phyloP scores from a whole-genome alignment of 2,888 invertebrate genomes.

The Drosophila bunnanda region DNA sequence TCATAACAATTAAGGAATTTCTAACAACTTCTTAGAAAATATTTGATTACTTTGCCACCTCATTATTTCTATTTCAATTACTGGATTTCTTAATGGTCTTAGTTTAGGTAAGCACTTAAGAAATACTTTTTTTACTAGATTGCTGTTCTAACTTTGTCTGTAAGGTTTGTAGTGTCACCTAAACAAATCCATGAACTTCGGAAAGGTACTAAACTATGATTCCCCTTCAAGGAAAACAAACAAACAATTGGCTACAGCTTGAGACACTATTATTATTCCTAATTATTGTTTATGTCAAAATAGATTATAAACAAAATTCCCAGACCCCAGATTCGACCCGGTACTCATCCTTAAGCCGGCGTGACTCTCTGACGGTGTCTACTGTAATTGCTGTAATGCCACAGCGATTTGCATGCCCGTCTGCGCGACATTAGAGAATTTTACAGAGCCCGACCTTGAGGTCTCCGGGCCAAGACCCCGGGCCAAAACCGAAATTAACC shows the following conservation, averaged over 20 bases:
- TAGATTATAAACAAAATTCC: not conserved
- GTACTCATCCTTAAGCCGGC: not conserved
- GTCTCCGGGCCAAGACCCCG: slow-evolving; percentile 33
- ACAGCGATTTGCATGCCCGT: slow-evolving; percentile 12
- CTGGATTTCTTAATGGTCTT: not conserved
- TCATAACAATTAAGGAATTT: no score
- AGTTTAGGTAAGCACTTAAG: not conserved
- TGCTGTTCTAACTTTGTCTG: not conserved
- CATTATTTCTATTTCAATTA: not conserved
- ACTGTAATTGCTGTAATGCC: slow-evolving; percentile 17
- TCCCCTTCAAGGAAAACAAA: not conserved
- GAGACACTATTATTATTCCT: not conserved
- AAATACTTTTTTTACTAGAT: not conserved
- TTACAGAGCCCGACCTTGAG: slow-evolving; percentile 57
- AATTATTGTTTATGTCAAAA: not conserved
- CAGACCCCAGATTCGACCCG: not conserved
- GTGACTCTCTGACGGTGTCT: not conserved
- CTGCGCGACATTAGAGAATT: slow-evolving; percentile 50
- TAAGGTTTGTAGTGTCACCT: rapidly evolving
- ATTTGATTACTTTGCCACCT: not conserved
- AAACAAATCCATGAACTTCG: not conserved
- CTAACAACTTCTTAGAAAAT: not conserved
- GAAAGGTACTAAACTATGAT: not conserved
- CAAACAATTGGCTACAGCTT: not conserved
- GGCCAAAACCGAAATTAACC: slow-evolving; percentile 42